Conservation (phyloP, 2,888 invertebrate genomes). For the Unio delphinus region DNA sequence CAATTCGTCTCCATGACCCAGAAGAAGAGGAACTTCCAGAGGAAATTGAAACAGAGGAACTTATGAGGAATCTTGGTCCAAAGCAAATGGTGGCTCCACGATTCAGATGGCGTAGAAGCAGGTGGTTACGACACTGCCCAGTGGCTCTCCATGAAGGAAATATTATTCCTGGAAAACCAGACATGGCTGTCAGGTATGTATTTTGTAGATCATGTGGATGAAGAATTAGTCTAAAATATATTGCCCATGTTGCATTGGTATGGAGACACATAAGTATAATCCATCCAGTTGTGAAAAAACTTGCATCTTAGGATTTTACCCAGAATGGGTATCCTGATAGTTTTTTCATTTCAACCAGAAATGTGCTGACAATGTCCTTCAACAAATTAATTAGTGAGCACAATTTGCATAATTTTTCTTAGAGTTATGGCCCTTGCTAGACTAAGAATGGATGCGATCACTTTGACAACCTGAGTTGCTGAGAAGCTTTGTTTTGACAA, state of each 20-base stretch:
- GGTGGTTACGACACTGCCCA: slow-evolving; percentile 69
- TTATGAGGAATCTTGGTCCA: slow-evolving; percentile 62
- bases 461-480: too few species aligned
- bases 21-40: slow-evolving; percentile 69
- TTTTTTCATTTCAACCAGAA: too few species aligned
- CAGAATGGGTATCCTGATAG: too few species aligned
- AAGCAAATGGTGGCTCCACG: slow-evolving; percentile 67
- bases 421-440: too few species aligned
- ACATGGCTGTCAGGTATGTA: slow-evolving; percentile 67
- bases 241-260: not conserved
- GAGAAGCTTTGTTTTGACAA: too few species aligned
- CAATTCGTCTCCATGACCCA: slow-evolving; percentile 62
- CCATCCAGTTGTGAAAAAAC: not conserved
- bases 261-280: not conserved
- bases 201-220: not conserved
- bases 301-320: too few species aligned
- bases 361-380: too few species aligned
- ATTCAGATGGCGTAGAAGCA: slow-evolving; percentile 67
- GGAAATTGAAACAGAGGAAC: slow-evolving; percentile 68
- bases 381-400: not conserved
- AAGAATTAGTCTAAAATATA: slow-evolving; percentile 2
- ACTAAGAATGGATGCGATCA: too few species aligned
- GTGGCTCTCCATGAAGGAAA: slow-evolving; percentile 70
- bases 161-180: slow-evolving; percentile 66
- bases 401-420: not conserved